Conservation (phyloP, 1,140 invertebrate species). For the Oryctes rhinoceros region DNA sequence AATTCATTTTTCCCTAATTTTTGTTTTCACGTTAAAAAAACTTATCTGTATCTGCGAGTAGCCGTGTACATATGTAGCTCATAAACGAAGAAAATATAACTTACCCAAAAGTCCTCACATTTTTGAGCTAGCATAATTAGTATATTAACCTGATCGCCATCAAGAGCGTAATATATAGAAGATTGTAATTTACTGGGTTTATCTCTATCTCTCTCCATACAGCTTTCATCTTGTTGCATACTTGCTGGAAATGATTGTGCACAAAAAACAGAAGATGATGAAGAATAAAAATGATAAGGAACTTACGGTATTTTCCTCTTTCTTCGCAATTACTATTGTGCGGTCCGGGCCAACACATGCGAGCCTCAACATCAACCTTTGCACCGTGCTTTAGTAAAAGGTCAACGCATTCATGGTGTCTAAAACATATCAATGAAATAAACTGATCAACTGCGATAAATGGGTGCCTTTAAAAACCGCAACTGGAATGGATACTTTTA, state of each 20-base stretch:
- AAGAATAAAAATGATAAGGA: neutral
- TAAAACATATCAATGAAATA: conserved; percentile 42
- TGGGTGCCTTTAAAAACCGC: too few species aligned
- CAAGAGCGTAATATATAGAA: conserved; percentile 77
- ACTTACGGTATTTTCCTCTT: conserved; percentile 66
- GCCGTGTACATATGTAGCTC: too few species aligned
- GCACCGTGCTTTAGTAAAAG: conserved; percentile 66
- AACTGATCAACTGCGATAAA: too few species aligned
- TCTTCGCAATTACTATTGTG: conserved; percentile 78
- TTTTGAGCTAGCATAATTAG: conserved; percentile 73
- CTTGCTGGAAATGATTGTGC: conserved; percentile 24
- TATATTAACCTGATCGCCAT: conserved; percentile 74
- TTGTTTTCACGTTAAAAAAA: too few species aligned
- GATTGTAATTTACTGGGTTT: conserved; percentile 72
- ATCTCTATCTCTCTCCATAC: conserved; percentile 58
- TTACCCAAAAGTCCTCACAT: conserved; percentile 75
- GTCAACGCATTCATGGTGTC: conserved; percentile 68
- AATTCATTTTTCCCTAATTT: too few species aligned
- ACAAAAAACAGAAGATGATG: neutral
- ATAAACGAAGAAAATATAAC: neutral
- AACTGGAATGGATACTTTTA: too few species aligned
- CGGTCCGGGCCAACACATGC: conserved; percentile 75
- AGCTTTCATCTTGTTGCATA: conserved; percentile 58
- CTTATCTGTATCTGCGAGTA: too few species aligned
- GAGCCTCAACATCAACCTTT: conserved; percentile 65